Evolutionary conservation across 2,113 vertebrate genomes (phyloP).

Genomic region (Bubo scandiacus): DNA sequence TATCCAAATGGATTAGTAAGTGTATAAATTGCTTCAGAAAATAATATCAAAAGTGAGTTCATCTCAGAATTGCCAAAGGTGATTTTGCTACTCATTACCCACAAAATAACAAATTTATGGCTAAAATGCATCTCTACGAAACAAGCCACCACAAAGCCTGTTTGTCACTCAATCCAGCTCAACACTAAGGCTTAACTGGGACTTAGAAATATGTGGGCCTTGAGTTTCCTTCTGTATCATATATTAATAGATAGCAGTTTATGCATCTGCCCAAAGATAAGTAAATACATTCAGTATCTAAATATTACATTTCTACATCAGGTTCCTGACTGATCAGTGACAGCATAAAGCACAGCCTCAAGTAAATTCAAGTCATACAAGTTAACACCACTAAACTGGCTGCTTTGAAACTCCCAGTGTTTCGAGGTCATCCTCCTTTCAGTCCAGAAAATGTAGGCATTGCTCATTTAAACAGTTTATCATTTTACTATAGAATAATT

Average conservation of each 20-base stretch:
- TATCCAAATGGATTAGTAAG: background rate
- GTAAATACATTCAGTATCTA: background rate
- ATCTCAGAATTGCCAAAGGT: background rate
- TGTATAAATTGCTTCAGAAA: background rate
- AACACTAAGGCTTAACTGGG: background rate
- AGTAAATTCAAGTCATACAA: background rate
- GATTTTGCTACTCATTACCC: background rate
- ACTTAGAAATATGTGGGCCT: background rate
- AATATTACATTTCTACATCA: background rate
- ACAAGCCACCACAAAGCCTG: background rate
- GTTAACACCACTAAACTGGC: background rate
- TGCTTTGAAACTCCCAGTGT: background rate
- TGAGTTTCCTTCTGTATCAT: background rate
- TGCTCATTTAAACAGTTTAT: background rate
- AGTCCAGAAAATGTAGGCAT: background rate
- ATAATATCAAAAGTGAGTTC: background rate
- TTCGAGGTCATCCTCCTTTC: background rate
- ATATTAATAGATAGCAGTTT: background rate
- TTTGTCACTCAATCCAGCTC: background rate
- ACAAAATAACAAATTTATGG: background rate
- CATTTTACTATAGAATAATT: background rate
- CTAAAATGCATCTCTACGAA: background rate
- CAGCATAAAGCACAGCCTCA: accelerated
- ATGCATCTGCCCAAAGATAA: background rate
- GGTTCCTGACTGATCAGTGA: background rate